phyloP scores from a whole-genome alignment of 2,888 invertebrate genomes.

The Blera fallax region DNA sequence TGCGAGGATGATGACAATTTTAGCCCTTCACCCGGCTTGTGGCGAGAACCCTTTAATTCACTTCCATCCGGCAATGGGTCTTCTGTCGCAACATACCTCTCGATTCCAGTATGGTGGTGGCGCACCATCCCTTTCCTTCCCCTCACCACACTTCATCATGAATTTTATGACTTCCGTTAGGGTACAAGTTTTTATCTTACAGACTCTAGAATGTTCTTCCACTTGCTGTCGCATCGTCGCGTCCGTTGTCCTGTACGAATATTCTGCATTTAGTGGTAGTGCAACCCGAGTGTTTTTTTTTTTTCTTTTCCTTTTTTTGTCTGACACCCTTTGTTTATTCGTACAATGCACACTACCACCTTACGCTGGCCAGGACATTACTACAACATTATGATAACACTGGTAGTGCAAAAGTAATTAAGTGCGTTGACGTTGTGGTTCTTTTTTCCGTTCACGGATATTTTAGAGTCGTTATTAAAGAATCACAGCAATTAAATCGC shows the following conservation, averaged over 20 bases:
- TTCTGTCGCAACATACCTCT: constrained; percentile 8
- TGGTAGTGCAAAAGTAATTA: constrained; percentile 64
- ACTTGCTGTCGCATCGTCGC: neutral
- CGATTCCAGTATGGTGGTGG: neutral
- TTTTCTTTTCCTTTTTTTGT: neutral
- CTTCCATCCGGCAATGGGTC: constrained; percentile 63
- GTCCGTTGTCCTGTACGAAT: neutral
- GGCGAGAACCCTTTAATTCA: constrained; percentile 66
- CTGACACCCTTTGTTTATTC: constrained; percentile 42
- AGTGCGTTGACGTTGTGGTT: constrained; percentile 31
- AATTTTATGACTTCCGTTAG: constrained; percentile 68
- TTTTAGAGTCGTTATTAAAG: constrained; percentile 19
- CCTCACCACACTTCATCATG: constrained; percentile 22
- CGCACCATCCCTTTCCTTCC: neutral
- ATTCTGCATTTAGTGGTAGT: constrained; percentile 10
- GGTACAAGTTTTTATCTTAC: constrained; percentile 61
- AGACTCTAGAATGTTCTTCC: constrained; percentile 23
- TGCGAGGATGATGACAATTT: constrained; percentile 70
- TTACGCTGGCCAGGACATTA: constrained; percentile 39
- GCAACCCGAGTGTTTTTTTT: constrained; percentile 31
- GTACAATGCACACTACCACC: constrained; percentile 4
- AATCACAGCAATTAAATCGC: constrained; percentile 40
- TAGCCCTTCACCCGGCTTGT: constrained; percentile 58
- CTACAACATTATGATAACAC: constrained; percentile 59
- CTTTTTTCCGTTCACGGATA: neutral